These are phyloP conservation scores for Lithophane ornitopus DNA, from an alignment of 2,888 invertebrate species.

Conservation along the genomic window DNA sequence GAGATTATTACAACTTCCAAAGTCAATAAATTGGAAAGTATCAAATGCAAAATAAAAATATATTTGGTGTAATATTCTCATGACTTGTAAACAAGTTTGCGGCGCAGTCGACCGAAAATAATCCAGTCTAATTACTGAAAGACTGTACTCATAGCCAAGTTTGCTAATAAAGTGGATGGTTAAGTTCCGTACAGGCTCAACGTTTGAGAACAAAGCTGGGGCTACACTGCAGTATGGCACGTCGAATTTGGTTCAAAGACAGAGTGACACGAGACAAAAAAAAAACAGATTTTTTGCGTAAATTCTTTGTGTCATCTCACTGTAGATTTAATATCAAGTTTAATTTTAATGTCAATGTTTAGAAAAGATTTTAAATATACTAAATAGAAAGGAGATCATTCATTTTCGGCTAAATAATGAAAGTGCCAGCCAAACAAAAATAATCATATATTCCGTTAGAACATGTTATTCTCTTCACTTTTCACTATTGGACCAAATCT, in stretches of 20 bases:
- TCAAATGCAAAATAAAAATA: conserved; percentile 57
- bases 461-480: no score
- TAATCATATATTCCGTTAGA: no score
- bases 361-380: neutral
- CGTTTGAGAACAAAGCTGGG: conserved; percentile 67
- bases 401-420: no score
- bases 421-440: no score
- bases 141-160: conserved; percentile 85
- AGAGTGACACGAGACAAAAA: neutral
- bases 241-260: neutral
- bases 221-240: conserved; percentile 54
- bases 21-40: conserved; percentile 41
- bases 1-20: conserved; percentile 21
- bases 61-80: conserved; percentile 59
- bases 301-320: neutral
- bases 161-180: conserved; percentile 89
- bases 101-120: conserved; percentile 84
- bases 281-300: neutral
- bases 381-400: no score
- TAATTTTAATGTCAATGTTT: neutral
- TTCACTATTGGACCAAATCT: no score
- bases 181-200: conserved; percentile 78
- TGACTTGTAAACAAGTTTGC: conserved; percentile 75
- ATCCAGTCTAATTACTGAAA: conserved; percentile 88
- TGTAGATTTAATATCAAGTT: neutral